These are phyloP conservation scores for Zaprionus ornatus DNA, from an alignment of 1,140 invertebrate species.

Conservation along the genomic window DNA sequence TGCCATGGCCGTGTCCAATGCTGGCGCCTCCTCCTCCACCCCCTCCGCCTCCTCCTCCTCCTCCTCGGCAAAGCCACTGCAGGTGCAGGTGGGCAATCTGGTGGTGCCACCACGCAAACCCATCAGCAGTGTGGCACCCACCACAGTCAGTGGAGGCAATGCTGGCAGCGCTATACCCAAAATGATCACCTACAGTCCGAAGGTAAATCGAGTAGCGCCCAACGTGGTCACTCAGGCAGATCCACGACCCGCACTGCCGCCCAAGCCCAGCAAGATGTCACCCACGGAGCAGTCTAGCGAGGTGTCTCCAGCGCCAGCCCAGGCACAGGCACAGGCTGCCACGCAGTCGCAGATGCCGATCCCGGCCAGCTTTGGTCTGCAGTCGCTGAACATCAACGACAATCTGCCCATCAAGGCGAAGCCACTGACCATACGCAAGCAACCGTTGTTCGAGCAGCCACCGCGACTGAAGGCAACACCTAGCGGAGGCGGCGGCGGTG, in stretches of 20 bases:
- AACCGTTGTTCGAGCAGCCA: conserved; percentile 90
- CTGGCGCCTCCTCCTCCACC: background rate
- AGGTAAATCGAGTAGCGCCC: conserved; percentile 82
- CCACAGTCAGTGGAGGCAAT: conserved; percentile 86
- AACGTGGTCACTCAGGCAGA: conserved; percentile 62
- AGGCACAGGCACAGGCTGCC: conserved; percentile 13
- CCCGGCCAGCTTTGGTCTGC: conserved; percentile 83
- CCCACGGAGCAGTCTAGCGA: conserved; percentile 52
- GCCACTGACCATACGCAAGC: conserved; percentile 91
- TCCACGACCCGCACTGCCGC: conserved; percentile 88
- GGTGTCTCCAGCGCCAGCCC: background rate
- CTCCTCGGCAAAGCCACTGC: conserved; percentile 64
- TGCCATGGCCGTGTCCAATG: conserved; percentile 55
- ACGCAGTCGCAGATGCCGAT: conserved; percentile 29
- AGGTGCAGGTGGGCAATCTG: conserved; percentile 63
- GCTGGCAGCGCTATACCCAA: conserved; percentile 85
- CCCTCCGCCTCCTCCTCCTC: background rate
- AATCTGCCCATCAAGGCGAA: conserved; percentile 89
- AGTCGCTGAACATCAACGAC: conserved; percentile 84
- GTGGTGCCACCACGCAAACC: conserved; percentile 87
- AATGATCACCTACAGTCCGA: conserved; percentile 87
- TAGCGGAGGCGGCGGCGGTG: background rate
- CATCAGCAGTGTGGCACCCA: conserved; percentile 92
- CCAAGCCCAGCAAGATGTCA: conserved; percentile 87
- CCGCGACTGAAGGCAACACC: conserved; percentile 87